Evolutionary conservation across 2,797 vertebrate species (phyloP).

Genomic region (Syngnathus rostellatus): DNA sequence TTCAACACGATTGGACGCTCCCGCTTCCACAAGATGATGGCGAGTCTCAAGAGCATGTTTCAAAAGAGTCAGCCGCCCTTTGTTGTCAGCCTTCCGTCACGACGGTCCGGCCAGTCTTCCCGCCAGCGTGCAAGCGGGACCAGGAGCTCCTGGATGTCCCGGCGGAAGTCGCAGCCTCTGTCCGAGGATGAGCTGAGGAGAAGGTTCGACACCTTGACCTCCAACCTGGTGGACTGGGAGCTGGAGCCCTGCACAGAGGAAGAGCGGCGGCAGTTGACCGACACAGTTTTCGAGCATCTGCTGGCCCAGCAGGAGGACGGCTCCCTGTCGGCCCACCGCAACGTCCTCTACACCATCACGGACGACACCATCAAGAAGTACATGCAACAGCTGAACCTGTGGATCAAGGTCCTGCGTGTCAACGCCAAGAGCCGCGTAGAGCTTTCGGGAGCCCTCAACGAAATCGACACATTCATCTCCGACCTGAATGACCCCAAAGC

Average conservation of each 20-base stretch:
- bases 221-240: conserved; percentile 4
- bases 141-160: neutral
- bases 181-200: neutral
- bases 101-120: neutral
- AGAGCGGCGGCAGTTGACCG: neutral
- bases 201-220: neutral
- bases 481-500: neutral
- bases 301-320: neutral
- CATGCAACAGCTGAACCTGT: conserved; percentile 3
- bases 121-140: neutral
- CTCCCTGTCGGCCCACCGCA: neutral
- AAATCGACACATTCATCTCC: conserved; percentile 3
- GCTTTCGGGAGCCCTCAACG: conserved; percentile 1
- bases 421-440: conserved; percentile 4
- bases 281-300: conserved; percentile 3
- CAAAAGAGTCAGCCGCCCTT: neutral
- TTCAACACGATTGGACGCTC: neutral
- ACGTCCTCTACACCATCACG: conserved; percentile 2
- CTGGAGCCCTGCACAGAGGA: neutral
- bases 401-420: conserved; percentile 5
- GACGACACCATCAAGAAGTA: conserved; percentile 9
- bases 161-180: neutral
- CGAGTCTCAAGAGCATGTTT: conserved; percentile 4
- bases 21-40: conserved; percentile 5
- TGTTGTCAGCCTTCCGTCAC: neutral